phyloP scores from a whole-genome alignment of 2,888 invertebrate genomes.

The Bursaphelenchus okinawaensis region DNA sequence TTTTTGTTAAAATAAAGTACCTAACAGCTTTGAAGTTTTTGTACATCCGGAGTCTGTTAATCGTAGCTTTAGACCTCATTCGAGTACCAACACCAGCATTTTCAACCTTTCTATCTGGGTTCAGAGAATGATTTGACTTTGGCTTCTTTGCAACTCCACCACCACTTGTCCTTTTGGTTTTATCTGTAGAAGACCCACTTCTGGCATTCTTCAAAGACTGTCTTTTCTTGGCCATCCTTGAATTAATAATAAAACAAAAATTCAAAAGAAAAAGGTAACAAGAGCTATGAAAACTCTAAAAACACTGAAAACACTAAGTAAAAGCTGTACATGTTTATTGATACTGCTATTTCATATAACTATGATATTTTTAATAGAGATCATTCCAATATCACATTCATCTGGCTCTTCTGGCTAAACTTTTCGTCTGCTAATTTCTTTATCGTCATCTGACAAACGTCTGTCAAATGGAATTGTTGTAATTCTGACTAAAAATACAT shows the following conservation, averaged over 20 bases:
- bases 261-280: slow-evolving; percentile 2
- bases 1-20: slow-evolving; percentile 41
- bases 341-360: not conserved
- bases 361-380: not conserved
- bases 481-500: not conserved
- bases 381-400: not conserved
- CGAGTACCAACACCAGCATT: slow-evolving; percentile 21
- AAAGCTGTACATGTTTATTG: not conserved
- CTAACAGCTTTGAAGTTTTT: slow-evolving; percentile 91
- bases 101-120: slow-evolving; percentile 71
- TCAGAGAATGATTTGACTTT: slow-evolving; percentile 76
- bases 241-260: slow-evolving; percentile 11
- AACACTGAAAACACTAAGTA: not conserved
- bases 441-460: not conserved
- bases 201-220: slow-evolving; percentile 26
- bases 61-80: slow-evolving; percentile 74
- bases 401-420: not conserved
- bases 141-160: slow-evolving; percentile 63
- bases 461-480: not conserved
- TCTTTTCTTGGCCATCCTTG: slow-evolving; percentile 30
- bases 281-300: not conserved
- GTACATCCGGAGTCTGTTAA: slow-evolving; percentile 95
- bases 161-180: slow-evolving; percentile 28
- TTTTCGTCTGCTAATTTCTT: not conserved
- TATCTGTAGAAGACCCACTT: slow-evolving; percentile 24